Evolutionary conservation across 2,888 invertebrate species (phyloP), one percentile per base, ranked within the genome.

Genomic region (Nemapogon koenigi): DNA sequence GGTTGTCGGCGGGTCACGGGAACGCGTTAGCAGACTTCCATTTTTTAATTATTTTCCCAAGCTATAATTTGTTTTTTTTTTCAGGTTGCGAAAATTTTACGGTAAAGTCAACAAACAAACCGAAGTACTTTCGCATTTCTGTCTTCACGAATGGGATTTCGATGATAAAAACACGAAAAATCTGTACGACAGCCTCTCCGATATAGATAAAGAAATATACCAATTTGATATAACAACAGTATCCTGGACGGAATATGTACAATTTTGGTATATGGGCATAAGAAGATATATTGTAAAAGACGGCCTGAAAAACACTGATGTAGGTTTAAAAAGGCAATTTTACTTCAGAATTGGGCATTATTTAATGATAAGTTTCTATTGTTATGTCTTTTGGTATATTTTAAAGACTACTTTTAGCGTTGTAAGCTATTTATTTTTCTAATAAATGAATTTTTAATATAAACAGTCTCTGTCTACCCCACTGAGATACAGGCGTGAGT

Each of bases 221-320:
- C 38, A 43, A 10, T 45, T 45, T 16, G 43, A 45, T 13, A 17
- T 43, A 0, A 26, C 35, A 1, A 33, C 42, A 2, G 8, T 43
- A n/a, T 28, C 17, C 2, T 43, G 43, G 39, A 10, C 13, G 3
- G 39, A 41, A 3, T 33, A 35, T 16, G 19, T 42, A 3, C 14
- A 36, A 1, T 2, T 36, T 2, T 45, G 45, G 45, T 43, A 37
- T 6, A 29, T 45, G 1, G 45, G 45, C 0, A 35, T 45, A 0
- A 18, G 45, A 14, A 39, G 37, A 4, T 45, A 41, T 16, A 45
- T 45, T n/a, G 14, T 45, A 2, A 45, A 45, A 18, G 45, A 45
- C 13, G 43, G 37, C 0, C 14, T 45, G 0, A 29, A 37, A 14
- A 40, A 42, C 8, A 45, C 43, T 2, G 35, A 41, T 2, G 30